Percentiles rank a stretch among this genome's conserved stretches.
Conservation (phyloP, 2,113 vertebrate genomes). For the Brienomyrus brachyistius region DNA sequence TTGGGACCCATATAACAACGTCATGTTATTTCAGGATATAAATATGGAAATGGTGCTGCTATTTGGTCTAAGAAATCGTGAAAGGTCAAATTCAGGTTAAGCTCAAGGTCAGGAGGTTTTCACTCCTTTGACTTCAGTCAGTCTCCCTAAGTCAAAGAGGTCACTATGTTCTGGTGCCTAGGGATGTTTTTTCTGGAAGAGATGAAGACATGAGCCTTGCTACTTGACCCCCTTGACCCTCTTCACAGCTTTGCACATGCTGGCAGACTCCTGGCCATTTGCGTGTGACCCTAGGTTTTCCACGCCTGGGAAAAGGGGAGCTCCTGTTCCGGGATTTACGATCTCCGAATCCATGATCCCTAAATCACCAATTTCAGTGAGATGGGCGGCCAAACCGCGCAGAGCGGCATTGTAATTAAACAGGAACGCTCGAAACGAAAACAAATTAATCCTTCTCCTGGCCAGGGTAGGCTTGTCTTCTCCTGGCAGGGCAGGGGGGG, state of each 20-base stretch:
- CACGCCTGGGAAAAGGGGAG: not conserved
- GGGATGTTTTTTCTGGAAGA: not conserved
- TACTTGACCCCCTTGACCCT: not conserved
- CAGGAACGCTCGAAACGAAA: conserved; percentile 26
- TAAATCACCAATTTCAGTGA: conserved; percentile 36
- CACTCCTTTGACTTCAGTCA: not conserved
- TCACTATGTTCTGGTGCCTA: not conserved
- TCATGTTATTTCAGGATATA: not conserved
- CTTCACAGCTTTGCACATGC: not conserved
- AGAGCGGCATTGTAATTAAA: conserved; percentile 37
- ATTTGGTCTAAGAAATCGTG: not conserved
- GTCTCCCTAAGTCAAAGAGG: not conserved
- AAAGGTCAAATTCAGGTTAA: not conserved
- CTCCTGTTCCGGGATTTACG: not conserved
- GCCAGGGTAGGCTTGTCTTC: conserved; percentile 6
- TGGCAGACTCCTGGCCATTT: not conserved
- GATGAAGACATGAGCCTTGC: not conserved
- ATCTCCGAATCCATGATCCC: not conserved
- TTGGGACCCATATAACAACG: not conserved
- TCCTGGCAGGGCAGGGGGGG: not conserved
- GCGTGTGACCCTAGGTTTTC: not conserved
- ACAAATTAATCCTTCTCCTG: conserved; percentile 23
- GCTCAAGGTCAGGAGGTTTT: not conserved
- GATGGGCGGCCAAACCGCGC: conserved; percentile 23
- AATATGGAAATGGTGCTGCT: not conserved